Conservation (phyloP, 2,797 vertebrate genomes). For the Lacerta agilis region DNA sequence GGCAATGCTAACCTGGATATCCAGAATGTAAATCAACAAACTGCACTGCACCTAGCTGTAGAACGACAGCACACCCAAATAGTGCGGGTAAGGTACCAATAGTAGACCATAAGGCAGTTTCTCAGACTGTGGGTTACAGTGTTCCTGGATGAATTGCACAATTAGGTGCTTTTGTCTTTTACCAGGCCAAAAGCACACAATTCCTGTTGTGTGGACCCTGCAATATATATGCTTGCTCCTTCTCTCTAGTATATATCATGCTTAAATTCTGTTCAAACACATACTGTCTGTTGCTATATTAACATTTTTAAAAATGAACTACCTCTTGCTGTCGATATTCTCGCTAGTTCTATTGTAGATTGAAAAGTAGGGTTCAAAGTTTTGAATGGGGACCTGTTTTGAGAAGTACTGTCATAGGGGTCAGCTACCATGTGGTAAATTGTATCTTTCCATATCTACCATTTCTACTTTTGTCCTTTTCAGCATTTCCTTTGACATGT, state of each 20-base stretch:
- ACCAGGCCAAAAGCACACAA: background rate
- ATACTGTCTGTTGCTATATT: background rate
- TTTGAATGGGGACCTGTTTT: too few species aligned
- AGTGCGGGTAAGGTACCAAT: constrained; percentile 88
- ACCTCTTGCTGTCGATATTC: too few species aligned
- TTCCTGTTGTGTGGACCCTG: background rate
- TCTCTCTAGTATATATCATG: background rate
- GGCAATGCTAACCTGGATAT: constrained; percentile 97
- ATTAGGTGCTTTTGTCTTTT: background rate
- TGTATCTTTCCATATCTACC: too few species aligned
- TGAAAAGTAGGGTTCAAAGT: too few species aligned
- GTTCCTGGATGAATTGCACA: background rate
- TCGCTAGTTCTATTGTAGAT: too few species aligned
- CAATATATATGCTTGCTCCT: background rate
- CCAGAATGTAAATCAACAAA: constrained; percentile 99
- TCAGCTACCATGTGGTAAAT: too few species aligned
- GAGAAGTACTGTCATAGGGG: too few species aligned
- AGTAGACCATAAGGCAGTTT: background rate
- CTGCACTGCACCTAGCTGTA: constrained; percentile 95
- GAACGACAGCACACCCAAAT: constrained; percentile 98
- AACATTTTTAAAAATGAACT: background rate
- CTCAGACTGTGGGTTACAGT: background rate
- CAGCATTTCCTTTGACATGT: too few species aligned
- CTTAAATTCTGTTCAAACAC: background rate
- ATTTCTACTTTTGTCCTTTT: too few species aligned